These are phyloP conservation scores for Okapia johnstoni DNA, from an alignment of 2,113 vertebrate species.

Conservation along the genomic window DNA sequence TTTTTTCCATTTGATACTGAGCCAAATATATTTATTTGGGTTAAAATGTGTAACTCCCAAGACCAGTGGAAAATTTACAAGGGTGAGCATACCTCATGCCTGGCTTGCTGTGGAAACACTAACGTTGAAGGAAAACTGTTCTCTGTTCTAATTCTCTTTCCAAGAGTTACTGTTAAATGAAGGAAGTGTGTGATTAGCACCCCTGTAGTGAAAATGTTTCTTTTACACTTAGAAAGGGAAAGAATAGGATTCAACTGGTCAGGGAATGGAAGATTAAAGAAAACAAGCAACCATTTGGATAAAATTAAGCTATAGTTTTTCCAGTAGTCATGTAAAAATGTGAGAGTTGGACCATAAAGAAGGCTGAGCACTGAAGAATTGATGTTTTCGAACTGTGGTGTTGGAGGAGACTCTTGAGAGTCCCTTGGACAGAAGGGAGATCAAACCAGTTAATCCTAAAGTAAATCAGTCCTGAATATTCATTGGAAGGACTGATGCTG, in stretches of 20 bases:
- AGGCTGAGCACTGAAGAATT: not conserved
- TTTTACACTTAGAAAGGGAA: not conserved
- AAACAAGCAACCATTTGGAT: not conserved
- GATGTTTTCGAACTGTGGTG: not conserved
- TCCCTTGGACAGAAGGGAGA: not conserved
- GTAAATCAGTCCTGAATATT: not conserved
- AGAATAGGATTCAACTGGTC: not conserved
- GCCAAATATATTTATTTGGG: conserved; percentile 72
- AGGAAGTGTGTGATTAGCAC: not conserved
- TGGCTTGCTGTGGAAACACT: conserved; percentile 72
- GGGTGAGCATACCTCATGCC: conserved; percentile 69
- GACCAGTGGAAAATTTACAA: conserved; percentile 78
- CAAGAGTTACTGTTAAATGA: conserved; percentile 64
- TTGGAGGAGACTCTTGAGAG: not conserved
- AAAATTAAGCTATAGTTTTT: not conserved
- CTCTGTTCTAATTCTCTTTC: conserved; percentile 67
- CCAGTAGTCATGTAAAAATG: not conserved
- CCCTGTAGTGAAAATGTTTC: not conserved
- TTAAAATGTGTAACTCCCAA: conserved; percentile 78
- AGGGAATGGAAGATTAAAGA: not conserved
- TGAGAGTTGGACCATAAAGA: not conserved
- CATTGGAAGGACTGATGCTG: not conserved
- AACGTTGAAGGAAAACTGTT: conserved; percentile 70
- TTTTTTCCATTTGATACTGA: conserved; percentile 75
- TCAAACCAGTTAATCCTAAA: not conserved